Evolutionary conservation across 2,888 invertebrate genomes (phyloP), one percentile per base, ranked within the genome.

Genomic region (Perithous albicinctus): DNA sequence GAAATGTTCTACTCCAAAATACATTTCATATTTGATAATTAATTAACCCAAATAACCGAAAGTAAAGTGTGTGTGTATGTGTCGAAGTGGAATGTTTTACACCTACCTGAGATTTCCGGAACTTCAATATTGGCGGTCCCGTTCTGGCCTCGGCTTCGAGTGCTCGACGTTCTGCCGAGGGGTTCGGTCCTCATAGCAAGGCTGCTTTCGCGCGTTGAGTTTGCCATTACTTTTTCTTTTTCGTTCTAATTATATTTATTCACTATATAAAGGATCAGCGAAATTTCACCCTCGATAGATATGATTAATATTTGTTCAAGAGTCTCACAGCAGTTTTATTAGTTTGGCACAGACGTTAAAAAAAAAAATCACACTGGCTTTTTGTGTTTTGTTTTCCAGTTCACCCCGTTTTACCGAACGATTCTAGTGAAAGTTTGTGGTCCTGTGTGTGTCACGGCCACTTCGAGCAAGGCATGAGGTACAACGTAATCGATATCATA

Each of bases 121-220:
- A 90, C 88, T 80, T 91, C 91, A 18, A 90, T 89, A 83, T 92
- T 92, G 76, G 91, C 91, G 43, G 89, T 92, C 69, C 92, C 92
- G 83, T 91, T 92, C 82, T 91, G 92, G 61, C 91, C 92, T 35
- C 91, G 90, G 74, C 89, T 88, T 10, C 91, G 83, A 2, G 91
- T 90, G 82, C 90, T 91, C 54, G 92, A 90, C n/a, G 92, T 91
- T 78, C 89, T 88, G 4, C 89, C 87, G 48, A 92, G 81, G 12
- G 92, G 92, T 73, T 92, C 92, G 89, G 92, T 90, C 61, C 92
- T 89, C 80, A 92, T 92, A 63, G 89, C 92, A 79, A 92, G 92
- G 87, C 92, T 92, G 86, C 91, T 91, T 72, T 89, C 88, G 67
- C 88, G 84, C 77, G 87, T 86, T 69, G 88, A 86, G 82, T 87